These are phyloP conservation scores for Scylla paramamosain DNA, from an alignment of 1,140 invertebrate genomes.

Conservation along the genomic window DNA sequence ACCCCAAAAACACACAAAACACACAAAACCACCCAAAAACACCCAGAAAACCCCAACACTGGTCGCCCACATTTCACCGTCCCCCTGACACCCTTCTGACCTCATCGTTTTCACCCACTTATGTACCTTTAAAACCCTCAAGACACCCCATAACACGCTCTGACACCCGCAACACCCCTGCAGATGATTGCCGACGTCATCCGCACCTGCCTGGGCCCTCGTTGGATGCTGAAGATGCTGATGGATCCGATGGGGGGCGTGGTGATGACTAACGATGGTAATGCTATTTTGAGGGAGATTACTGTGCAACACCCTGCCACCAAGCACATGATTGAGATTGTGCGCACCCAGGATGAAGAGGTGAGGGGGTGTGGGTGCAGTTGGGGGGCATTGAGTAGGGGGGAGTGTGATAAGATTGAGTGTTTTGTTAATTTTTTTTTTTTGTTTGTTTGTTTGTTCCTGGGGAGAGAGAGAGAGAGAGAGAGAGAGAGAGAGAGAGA, in stretches of 20 bases:
- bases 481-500: too few relatives aligned
- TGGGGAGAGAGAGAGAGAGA: too few relatives aligned
- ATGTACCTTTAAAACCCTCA: too few relatives aligned
- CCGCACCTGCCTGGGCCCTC: conserved; percentile 98
- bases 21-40: too few relatives aligned
- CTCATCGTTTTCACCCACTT: too few relatives aligned
- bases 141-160: too few relatives aligned
- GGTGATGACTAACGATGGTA: conserved; percentile 99
- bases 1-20: too few relatives aligned
- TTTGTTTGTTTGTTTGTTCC: too few relatives aligned
- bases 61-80: too few relatives aligned
- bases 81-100: conserved; percentile 72
- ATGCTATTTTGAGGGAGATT: conserved; percentile 99
- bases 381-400: not conserved
- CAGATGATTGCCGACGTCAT: conserved; percentile 99
- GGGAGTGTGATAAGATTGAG: not conserved
- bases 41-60: too few relatives aligned
- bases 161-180: too few relatives aligned
- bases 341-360: conserved; percentile 99
- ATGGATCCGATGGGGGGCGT: conserved; percentile 99
- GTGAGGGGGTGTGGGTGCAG: conserved; percentile 80
- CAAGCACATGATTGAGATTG: conserved; percentile 99
- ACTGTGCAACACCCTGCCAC: conserved; percentile 99
- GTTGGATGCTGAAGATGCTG: conserved; percentile 99
- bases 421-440: not conserved